These are phyloP conservation scores for Craterocephalus amniculus DNA, from an alignment of 2,797 vertebrate species.

Conservation along the genomic window DNA sequence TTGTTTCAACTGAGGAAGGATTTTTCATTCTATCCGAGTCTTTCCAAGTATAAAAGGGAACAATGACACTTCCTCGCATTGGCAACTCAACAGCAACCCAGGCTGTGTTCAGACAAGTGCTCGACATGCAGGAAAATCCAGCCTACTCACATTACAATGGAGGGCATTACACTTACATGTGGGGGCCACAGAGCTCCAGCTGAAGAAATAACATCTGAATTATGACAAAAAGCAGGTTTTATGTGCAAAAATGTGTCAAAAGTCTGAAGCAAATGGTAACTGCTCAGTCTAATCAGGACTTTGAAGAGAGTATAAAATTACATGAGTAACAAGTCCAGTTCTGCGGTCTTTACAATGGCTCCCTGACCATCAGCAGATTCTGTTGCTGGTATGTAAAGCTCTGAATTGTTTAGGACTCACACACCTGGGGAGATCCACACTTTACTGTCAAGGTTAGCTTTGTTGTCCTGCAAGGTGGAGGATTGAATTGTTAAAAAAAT, in stretches of 20 bases:
- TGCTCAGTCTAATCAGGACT: not conserved
- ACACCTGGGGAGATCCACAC: no score
- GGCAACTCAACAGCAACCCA: constrained; percentile 8
- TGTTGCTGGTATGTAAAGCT: no score
- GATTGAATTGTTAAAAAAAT: no score
- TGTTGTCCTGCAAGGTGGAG: no score
- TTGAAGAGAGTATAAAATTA: not conserved
- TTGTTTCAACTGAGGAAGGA: constrained; percentile 16
- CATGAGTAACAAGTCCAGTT: no score
- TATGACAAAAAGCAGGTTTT: not conserved
- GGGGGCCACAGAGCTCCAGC: not conserved
- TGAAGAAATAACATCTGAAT: not conserved
- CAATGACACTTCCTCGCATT: constrained; percentile 12
- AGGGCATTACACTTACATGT: constrained; percentile 8
- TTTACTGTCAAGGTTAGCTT: no score
- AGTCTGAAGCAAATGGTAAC: not conserved
- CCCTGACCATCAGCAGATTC: no score
- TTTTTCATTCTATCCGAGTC: constrained; percentile 20
- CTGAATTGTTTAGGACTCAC: no score
- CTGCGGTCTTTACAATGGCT: no score
- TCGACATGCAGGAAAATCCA: not conserved
- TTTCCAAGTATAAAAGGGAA: constrained; percentile 28
- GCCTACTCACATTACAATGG: constrained; percentile 14
- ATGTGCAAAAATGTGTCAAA: not conserved
- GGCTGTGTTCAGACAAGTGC: constrained; percentile 12